Evolutionary conservation across 2,797 vertebrate species (phyloP).

Genomic region (Rhabdophis nuchalis): DNA sequence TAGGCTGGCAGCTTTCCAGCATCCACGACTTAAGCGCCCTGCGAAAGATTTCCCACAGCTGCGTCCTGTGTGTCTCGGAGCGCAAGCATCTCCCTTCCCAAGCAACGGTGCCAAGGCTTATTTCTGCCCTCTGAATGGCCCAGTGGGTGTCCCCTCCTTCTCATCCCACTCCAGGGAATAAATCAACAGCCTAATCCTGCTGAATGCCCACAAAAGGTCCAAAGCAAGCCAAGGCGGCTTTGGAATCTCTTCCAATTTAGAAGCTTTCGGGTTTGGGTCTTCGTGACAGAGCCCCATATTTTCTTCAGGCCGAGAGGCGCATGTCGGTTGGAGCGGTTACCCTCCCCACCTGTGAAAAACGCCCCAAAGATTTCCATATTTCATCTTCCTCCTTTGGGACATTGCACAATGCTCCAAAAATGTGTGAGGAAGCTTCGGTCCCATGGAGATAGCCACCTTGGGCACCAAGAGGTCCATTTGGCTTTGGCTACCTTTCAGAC

Average conservation of each 20-base stretch:
- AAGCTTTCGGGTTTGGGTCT: not conserved
- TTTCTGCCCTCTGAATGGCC: not conserved
- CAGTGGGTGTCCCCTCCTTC: not conserved
- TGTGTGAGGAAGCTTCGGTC: not conserved
- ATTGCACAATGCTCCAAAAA: not conserved
- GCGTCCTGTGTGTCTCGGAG: accelerated
- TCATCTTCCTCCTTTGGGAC: not conserved
- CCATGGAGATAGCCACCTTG: not conserved
- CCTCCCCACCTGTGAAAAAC: not conserved
- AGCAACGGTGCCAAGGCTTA: not conserved
- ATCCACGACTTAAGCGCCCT: accelerated
- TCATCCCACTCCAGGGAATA: not conserved
- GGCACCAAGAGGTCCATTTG: not conserved
- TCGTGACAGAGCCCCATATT: not conserved
- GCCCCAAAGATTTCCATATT: not conserved
- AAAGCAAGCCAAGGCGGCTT: not conserved
- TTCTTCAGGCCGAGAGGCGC: not conserved
- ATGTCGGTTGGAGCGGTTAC: not conserved
- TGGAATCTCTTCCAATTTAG: not conserved
- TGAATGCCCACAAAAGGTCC: not conserved
- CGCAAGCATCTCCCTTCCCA: not conserved
- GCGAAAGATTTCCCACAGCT: conserved; percentile 37
- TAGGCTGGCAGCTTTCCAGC: conserved; percentile 29
- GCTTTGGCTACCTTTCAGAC: not conserved
- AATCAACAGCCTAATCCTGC: not conserved